These are phyloP conservation scores for Hypocryptadius cinnamomeus DNA, from an alignment of 2,113 vertebrate species.

Conservation along the genomic window DNA sequence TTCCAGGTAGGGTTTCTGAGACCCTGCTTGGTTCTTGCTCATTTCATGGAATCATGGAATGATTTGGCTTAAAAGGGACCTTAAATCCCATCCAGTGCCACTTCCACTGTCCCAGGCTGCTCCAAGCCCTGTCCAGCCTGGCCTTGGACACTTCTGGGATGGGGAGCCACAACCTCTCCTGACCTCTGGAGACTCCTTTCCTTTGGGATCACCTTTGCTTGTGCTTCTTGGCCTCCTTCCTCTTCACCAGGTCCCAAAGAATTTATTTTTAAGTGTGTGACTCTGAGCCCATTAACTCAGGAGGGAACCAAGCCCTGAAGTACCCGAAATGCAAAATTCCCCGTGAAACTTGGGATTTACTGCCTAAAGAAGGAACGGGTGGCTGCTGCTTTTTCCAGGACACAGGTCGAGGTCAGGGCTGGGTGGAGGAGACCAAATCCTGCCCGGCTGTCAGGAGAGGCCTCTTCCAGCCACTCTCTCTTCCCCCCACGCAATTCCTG, in stretches of 20 bases:
- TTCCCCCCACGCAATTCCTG: conserved; percentile 6
- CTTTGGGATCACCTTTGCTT: not conserved
- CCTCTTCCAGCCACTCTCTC: not conserved
- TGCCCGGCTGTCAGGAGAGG: not conserved
- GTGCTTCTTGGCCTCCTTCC: not conserved
- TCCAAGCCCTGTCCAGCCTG: not conserved
- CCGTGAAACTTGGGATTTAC: not conserved
- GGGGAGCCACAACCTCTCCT: not conserved
- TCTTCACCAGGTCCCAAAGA: accelerated
- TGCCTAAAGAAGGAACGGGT: not conserved
- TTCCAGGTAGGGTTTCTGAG: not conserved
- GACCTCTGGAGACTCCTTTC: not conserved
- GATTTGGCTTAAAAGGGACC: not conserved
- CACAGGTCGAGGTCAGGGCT: not conserved
- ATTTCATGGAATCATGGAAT: not conserved
- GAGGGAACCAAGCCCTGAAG: not conserved
- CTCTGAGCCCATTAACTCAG: not conserved
- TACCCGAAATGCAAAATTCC: accelerated
- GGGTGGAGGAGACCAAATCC: not conserved
- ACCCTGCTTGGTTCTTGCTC: not conserved
- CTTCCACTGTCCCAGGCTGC: not conserved
- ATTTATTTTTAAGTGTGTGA: not conserved
- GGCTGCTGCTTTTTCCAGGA: not conserved
- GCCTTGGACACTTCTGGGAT: not conserved
- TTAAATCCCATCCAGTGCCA: not conserved